Base-by-base conservation (phyloP, 2,888 invertebrate species). In the Dolichomitus sp. region DNA sequence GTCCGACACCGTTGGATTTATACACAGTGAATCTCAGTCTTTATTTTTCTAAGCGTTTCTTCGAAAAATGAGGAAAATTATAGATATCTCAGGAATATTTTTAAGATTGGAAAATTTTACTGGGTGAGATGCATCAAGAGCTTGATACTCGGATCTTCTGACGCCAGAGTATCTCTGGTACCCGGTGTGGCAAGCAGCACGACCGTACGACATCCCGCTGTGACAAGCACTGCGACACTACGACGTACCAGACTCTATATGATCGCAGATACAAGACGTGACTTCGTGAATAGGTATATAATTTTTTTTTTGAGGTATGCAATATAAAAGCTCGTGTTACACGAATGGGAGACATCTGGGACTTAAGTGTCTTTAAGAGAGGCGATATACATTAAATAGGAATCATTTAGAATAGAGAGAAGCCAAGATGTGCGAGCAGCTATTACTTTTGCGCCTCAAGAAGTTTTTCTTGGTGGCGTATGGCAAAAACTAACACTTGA, bases 201-300 rank as follows among this genome's bases (percentile, higher is more conserved):
- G 81, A 78, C 74, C 78, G 73, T 63, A 73, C 68, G 68, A 65
- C 69, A 45, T 74, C 81, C 78, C 73, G 81, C 78, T 73, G 81
- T 27, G 81, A 74, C 69, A 69, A 78, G 54, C 54, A 73, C 78
- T 63, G 77, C 63, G 68, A 81, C 73, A 52, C 37, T 54, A 61
- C 40, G 65, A 74, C 57, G 30, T 65, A 65, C 65, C 30, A 42
- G 59, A 50, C 59, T 61, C 59, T 19, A 23, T 48, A 48, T 37
- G 66, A 79, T 79, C 57, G n/a, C 33, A 50, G 65, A 48, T 54
- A 73, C 65, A 59, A 40, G 48, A 68, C 73, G 57, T 61, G 78
- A 68, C 72, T 59, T 77, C 77, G 81, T 81, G 66, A 74, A 63
- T 68, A 78, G 81, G 69, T 78, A 78, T 81, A 81, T 68, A 73